Evolutionary conservation across 2,888 invertebrate genomes (phyloP).

Genomic region (Cheilosia grossa): DNA sequence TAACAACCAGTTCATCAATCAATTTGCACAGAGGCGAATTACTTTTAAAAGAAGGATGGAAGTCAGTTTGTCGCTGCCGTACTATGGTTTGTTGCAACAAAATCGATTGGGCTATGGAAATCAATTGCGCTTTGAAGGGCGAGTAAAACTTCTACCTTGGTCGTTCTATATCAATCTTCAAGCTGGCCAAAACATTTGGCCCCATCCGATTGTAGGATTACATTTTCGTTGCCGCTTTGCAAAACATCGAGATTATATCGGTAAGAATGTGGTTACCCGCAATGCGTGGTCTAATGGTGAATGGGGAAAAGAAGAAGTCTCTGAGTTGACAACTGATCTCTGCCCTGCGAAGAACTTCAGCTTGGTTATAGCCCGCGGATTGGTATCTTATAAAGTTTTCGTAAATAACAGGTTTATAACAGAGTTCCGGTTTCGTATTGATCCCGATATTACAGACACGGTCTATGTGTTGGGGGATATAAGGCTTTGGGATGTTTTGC

Average conservation of each 20-base stretch:
- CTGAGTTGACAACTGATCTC: constrained; percentile 77
- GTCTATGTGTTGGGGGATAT: constrained; percentile 89
- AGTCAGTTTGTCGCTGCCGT: constrained; percentile 79
- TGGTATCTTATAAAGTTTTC: constrained; percentile 77
- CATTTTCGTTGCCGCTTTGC: constrained; percentile 90
- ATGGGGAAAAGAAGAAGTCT: constrained; percentile 78
- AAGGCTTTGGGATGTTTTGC: constrained; percentile 83
- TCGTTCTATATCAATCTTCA: constrained; percentile 89
- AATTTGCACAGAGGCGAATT: neutral
- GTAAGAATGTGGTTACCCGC: constrained; percentile 86
- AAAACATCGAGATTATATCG: constrained; percentile 76
- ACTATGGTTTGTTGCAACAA: constrained; percentile 77
- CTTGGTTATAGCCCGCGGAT: constrained; percentile 77
- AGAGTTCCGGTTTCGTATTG: constrained; percentile 85
- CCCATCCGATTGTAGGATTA: constrained; percentile 87
- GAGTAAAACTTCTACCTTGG: constrained; percentile 88
- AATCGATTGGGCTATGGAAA: constrained; percentile 83
- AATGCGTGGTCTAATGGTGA: constrained; percentile 86
- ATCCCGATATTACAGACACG: constrained; percentile 86
- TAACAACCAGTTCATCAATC: neutral
- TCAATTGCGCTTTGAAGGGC: constrained; percentile 85
- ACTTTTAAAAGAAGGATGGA: neutral
- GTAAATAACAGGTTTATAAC: constrained; percentile 86
- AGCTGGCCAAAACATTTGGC: constrained; percentile 86
- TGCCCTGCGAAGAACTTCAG: constrained; percentile 79